Evolutionary conservation across 1,140 invertebrate genomes (phyloP).

Genomic region (Lucilia sericata): DNA sequence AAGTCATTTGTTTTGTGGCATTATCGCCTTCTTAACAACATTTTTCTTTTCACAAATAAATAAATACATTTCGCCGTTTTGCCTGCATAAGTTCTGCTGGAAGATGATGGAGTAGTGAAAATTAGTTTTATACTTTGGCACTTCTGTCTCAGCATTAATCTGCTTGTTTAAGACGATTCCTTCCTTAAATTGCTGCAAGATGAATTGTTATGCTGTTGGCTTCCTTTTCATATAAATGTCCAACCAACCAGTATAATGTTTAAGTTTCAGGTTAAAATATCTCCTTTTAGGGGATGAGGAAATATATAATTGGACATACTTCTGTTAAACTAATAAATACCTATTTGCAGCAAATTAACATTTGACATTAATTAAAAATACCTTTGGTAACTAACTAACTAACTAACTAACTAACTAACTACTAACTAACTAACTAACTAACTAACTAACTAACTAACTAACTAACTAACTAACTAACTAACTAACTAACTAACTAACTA

Average conservation of each 20-base stretch:
- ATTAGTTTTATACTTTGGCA: not conserved
- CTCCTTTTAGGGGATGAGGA: not conserved
- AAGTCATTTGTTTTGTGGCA: slow-evolving; percentile 6
- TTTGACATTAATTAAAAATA: too few relatives aligned
- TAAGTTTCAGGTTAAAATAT: not conserved
- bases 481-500: too few relatives aligned
- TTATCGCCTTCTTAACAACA: not conserved
- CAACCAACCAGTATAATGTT: not conserved
- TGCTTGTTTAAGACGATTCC: not conserved
- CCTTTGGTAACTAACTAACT: too few relatives aligned
- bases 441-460: too few relatives aligned
- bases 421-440: too few relatives aligned
- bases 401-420: too few relatives aligned
- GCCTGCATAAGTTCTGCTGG: not conserved
- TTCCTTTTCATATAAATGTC: too few relatives aligned
- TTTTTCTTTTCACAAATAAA: not conserved
- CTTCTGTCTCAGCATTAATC: not conserved
- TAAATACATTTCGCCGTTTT: not conserved
- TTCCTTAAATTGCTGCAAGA: not conserved
- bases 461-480: too few relatives aligned
- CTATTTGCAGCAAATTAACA: too few relatives aligned
- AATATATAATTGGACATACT: too few relatives aligned
- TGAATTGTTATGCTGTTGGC: not conserved
- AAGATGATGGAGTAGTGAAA: not conserved
- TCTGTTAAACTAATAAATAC: too few relatives aligned